Conservation (phyloP, 2,113 vertebrate species). For the Morphnarchus princeps region DNA sequence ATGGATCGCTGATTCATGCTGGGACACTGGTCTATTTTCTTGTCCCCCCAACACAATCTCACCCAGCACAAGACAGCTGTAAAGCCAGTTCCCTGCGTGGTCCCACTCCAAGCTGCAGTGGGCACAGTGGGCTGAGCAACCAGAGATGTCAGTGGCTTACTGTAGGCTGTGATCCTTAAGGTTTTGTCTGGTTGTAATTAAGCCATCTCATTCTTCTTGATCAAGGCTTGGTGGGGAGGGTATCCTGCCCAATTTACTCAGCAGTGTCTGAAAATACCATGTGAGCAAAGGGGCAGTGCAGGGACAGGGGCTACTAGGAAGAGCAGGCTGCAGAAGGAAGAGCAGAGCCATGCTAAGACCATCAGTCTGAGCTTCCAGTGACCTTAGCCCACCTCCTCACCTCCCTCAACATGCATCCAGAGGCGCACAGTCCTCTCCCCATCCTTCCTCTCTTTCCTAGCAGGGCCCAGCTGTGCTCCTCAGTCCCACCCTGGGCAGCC, state of each 20-base stretch:
- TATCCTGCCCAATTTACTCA: neutral
- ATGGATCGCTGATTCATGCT: constrained; percentile 29
- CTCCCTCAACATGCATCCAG: neutral
- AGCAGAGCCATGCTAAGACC: neutral
- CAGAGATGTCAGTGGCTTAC: neutral
- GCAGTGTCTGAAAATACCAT: neutral
- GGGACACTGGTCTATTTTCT: constrained; percentile 50
- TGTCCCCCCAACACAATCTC: neutral
- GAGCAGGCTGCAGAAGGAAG: neutral
- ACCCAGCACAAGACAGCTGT: neutral
- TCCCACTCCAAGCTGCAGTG: neutral
- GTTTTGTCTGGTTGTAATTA: neutral
- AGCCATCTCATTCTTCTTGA: neutral
- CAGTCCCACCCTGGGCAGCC: neutral
- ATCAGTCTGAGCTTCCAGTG: neutral
- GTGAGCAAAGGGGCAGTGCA: neutral
- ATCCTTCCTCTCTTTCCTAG: neutral
- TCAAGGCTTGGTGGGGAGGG: neutral
- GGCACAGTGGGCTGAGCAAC: neutral
- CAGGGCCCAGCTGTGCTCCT: neutral
- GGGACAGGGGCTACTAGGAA: neutral
- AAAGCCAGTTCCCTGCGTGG: neutral
- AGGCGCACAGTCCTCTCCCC: neutral
- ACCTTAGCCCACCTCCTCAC: neutral
- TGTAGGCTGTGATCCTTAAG: neutral